Conservation (phyloP, 1,140 invertebrate species). For the Portunus trituberculatus region DNA sequence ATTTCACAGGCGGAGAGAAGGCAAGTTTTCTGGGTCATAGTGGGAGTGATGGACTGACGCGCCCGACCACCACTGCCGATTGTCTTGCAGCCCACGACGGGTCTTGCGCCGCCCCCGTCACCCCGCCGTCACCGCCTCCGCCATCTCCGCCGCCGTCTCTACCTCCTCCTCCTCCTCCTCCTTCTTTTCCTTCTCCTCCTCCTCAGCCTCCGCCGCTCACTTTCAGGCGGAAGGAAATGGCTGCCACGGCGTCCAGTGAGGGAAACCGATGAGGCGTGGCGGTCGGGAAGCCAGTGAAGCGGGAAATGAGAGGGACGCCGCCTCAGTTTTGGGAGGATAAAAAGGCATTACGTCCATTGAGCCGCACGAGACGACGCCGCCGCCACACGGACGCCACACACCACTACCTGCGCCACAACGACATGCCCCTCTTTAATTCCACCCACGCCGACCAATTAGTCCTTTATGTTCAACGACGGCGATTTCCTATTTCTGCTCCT, state of each 20-base stretch:
- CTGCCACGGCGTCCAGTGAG: conserved; percentile 1
- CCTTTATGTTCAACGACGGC: not conserved
- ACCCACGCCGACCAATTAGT: not conserved
- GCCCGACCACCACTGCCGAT: conserved; percentile 2
- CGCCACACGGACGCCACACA: conserved; percentile 29
- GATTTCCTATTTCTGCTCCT: not conserved
- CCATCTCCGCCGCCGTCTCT: not conserved
- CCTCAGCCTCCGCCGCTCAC: not conserved
- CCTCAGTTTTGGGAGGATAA: conserved; percentile 2
- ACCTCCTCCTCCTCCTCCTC: not conserved
- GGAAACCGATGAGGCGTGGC: conserved; percentile 6
- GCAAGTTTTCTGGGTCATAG: conserved; percentile 26
- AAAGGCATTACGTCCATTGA: conserved; percentile 12
- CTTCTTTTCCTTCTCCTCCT: no score
- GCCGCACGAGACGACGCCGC: not conserved
- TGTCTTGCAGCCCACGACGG: conserved; percentile 4
- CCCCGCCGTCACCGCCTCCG: not conserved
- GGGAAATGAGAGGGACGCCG: conserved; percentile 16
- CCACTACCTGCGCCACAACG: not conserved
- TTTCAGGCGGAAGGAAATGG: conserved; percentile 1
- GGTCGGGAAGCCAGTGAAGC: not conserved
- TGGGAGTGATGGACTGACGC: conserved; percentile 23
- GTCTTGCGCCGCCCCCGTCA: not conserved
- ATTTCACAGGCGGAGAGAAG: conserved; percentile 55
- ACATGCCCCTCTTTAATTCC: conserved; percentile 28